Conservation (phyloP, 1,140 invertebrate genomes). For the Drosophila persimilis region DNA sequence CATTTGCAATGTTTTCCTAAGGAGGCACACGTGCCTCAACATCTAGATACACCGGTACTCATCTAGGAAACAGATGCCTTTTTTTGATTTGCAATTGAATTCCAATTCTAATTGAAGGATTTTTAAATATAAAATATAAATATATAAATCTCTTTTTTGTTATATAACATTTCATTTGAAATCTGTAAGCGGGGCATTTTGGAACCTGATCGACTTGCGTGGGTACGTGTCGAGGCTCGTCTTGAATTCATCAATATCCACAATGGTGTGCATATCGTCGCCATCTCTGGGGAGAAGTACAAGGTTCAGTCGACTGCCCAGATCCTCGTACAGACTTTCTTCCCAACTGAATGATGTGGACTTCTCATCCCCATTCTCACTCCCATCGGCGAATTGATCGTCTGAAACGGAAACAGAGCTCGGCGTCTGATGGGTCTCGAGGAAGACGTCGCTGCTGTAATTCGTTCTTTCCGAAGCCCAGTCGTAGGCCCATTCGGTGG, state of each 20-base stretch:
- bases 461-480: not conserved
- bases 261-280: slow-evolving; percentile 57
- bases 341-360: slow-evolving; percentile 19
- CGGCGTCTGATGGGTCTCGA: not conserved
- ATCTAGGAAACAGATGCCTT: too few species aligned
- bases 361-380: slow-evolving; percentile 5
- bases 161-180: too few species aligned
- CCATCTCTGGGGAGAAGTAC: slow-evolving; percentile 58
- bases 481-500: not conserved
- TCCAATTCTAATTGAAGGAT: too few species aligned
- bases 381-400: not conserved
- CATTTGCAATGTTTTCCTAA: too few species aligned
- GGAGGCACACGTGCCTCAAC: too few species aligned
- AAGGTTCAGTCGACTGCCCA: slow-evolving; percentile 64
- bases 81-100: too few species aligned
- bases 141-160: too few species aligned
- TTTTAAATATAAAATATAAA: too few species aligned
- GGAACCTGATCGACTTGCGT: too few species aligned
- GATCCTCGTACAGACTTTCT: slow-evolving; percentile 47
- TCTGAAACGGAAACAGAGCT: not conserved
- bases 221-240: slow-evolving; percentile 77
- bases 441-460: not conserved
- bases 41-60: too few species aligned
- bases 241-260: slow-evolving; percentile 77
- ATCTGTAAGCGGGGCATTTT: too few species aligned